Percentiles rank a stretch among this genome's conserved stretches.
Conservation (phyloP, 2,888 invertebrate species). For the Carabus problematicus region DNA sequence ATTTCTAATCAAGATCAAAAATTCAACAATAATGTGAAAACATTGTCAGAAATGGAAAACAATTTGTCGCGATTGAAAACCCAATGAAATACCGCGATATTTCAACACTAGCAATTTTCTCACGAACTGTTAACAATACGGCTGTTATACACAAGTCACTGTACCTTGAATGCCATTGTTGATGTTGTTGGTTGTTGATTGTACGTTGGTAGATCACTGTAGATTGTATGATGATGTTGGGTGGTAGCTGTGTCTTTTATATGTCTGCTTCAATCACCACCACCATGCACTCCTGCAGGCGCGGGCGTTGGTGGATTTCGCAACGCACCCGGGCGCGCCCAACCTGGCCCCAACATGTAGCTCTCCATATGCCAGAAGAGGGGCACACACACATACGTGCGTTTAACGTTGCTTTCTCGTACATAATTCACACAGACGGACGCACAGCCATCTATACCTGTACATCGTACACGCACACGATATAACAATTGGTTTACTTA, state of each 20-base stretch:
- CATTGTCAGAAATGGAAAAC: no score
- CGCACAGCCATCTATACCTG: neutral
- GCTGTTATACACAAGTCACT: slow-evolving; percentile 1
- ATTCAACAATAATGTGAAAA: no score
- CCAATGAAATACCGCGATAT: no score
- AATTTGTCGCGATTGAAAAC: no score
- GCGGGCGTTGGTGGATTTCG: neutral
- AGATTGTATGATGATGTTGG: slow-evolving; percentile 5
- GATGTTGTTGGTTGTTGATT: neutral
- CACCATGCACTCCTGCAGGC: neutral
- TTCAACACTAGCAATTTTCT: no score
- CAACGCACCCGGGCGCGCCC: no score
- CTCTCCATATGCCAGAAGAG: no score
- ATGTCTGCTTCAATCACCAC: neutral
- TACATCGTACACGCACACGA: no score
- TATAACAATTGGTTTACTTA: no score
- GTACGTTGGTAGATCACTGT: slow-evolving; percentile 8
- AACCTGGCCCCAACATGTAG: no score
- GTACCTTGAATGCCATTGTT: slow-evolving; percentile 17
- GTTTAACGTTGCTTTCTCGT: slow-evolving; percentile 11
- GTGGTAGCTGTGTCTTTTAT: slow-evolving; percentile 7
- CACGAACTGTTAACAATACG: no score
- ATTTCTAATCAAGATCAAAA: no score
- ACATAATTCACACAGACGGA: slow-evolving; percentile 3
- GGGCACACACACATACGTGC: neutral